Percentiles rank a stretch among this genome's conserved stretches.
phyloP scores from a whole-genome alignment of 2,113 vertebrate species.

The human (Homo sapiens) region GRCh38 chr21:37172001-37172500 shows the following conservation, averaged over 20 bases:
- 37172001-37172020: not conserved
- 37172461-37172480: slow-evolving; percentile 16
- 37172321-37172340: not conserved
- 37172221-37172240: not conserved
- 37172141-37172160: slow-evolving; percentile 32
- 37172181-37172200: not conserved
- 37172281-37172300: not conserved
- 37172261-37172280: slow-evolving; percentile 3
- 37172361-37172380: not conserved
- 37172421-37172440: not conserved
- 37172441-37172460: slow-evolving; percentile 24
- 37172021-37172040: not conserved
- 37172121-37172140: slow-evolving; percentile 11
- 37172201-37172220: not conserved
- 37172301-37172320: not conserved
- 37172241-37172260: not conserved
- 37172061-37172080: not conserved
- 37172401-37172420: not conserved
- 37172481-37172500: slow-evolving; percentile 19
- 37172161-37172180: not conserved
- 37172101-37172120: not conserved
- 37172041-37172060: not conserved
- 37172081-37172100: no score
- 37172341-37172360: slow-evolving; percentile 25
- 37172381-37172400: not conserved